Evolutionary conservation across 1,140 invertebrate species (phyloP), one percentile per base, ranked within the genome.

Genomic region (Whitmania pigra): DNA sequence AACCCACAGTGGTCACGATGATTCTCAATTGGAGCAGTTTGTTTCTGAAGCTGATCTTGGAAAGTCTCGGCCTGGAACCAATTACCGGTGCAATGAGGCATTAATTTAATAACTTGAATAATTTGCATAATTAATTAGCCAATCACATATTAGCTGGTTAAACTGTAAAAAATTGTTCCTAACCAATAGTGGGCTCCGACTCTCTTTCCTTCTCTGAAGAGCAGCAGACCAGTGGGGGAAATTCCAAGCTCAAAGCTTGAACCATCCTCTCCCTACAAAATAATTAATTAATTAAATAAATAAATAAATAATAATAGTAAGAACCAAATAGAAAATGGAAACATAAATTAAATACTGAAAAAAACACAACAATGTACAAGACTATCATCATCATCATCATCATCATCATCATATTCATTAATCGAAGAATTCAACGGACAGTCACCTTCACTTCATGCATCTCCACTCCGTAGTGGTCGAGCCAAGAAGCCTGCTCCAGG

Each of bases 31-130:
- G 22, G 11, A 63, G 11, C 22, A 20, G 7, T 31, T 63, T 63
- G 57, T 63, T 63, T 31, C 18, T 63, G 57, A 25, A 63, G 57
- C 22, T 25, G 15, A 63, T 63, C 57, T 63, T 63, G 22, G 57
- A 25, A 22, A 63, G 57, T 31, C 57, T 63, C 6, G 57, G 57
- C 57, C 57, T 63, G 57, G 29, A 63, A 25, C 7, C 11, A n/a
- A n/a, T 63, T 18, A n/a, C 11, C 22, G 9, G 25, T n/a, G 20
- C 2, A n/a, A 57, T 57, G 20, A 57, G 9, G 20, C 2, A 5
- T n/a, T 57, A 57, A n/a, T 57, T n/a, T n/a, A 20, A 4, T 2
- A 20, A 57, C 54, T 4, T 25, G 25, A 57, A 57, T 57, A 57
- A n/a, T 57, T 36, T 2, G 6, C 6, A 36, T 36, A 36, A 36